Evolutionary conservation across 2,113 vertebrate genomes (phyloP), one percentile per base, ranked within the genome.

Genomic region (Vidua macroura): DNA sequence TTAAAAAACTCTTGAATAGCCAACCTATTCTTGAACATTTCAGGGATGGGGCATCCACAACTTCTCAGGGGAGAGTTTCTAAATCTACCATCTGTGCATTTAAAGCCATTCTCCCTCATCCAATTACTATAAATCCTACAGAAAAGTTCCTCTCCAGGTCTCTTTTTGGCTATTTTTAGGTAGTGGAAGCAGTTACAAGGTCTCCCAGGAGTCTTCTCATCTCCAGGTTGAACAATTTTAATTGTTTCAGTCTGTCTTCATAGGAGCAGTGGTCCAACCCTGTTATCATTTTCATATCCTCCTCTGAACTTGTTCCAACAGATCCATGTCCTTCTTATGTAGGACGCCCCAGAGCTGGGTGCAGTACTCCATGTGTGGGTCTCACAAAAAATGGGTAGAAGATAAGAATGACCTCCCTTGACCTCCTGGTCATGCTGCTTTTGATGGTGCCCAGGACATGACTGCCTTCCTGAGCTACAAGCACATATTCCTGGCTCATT

Each of bases 401-500:
- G 15, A 7, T 13, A 18, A 43, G 59, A 59, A 46, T 30, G 12
- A 75, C 3, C 16, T 75, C 9, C 19, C 19, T 46, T 6, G 19
- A 24, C 37, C 19, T 66, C 10, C 23, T 52, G 18, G 22, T 37
- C 14, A 14, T 6, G 13, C 3, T 52, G 22, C 11, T 59, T 67
- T 59, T 82, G 37, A n/a, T 59, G 6, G 23, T 20, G 15, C 3
- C 10, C 28, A 67, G 37, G 68, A 52, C 13, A 52, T 0, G 0
- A 30, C 46, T 2, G 0, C 15, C 13, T 74, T 39, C 41, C 23
- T 52, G 28, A 10, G 8, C 19, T 74, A 19, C 19, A 59, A 28
- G 13, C 0, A 0, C 39, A 21, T 15, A 8, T 52, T 59, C 19
- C 15, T n/a, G 9, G 3, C 4, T 75, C 20, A 25, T 39, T 21